A percentile compares a stretch with the other conserved stretches of the same genome.
phyloP scores from a whole-genome alignment of 2,797 vertebrate genomes.

The Sebastolobus altivelis region DNA sequence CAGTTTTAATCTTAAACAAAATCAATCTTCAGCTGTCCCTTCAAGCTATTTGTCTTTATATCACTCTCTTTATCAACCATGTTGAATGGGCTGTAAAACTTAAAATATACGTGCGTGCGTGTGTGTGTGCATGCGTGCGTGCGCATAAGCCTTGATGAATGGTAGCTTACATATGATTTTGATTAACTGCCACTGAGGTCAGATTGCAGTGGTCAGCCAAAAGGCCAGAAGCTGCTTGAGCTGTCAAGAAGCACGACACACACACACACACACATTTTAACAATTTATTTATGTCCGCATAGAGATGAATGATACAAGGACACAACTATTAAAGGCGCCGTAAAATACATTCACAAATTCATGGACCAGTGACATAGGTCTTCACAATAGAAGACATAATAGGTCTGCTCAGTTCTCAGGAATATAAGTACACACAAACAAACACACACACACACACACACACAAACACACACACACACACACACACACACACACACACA shows the following conservation, averaged over 20 bases:
- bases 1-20: neutral
- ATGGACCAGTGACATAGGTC: too few relatives aligned
- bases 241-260: conserved; percentile 28
- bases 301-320: too few relatives aligned
- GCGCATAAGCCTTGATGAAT: conserved; percentile 40
- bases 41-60: conserved; percentile 9
- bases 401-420: too few relatives aligned
- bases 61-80: neutral
- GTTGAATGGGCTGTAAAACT: neutral
- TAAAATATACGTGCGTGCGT: neutral
- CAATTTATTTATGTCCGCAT: too few relatives aligned
- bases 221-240: conserved; percentile 38
- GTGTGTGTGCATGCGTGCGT: conserved; percentile 4
- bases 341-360: too few relatives aligned
- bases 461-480: conserved; percentile 18
- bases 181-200: conserved; percentile 58
- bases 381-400: too few relatives aligned
- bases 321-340: too few relatives aligned
- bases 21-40: conserved; percentile 18
- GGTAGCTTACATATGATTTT: conserved; percentile 40
- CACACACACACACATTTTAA: conserved; percentile 8
- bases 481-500: conserved; percentile 4
- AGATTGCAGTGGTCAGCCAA: conserved; percentile 60
- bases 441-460: conserved; percentile 3
- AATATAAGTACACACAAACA: neutral